These are phyloP conservation scores for Drosophila tanythrix DNA, from an alignment of 2,888 invertebrate genomes.

Conservation along the genomic window DNA sequence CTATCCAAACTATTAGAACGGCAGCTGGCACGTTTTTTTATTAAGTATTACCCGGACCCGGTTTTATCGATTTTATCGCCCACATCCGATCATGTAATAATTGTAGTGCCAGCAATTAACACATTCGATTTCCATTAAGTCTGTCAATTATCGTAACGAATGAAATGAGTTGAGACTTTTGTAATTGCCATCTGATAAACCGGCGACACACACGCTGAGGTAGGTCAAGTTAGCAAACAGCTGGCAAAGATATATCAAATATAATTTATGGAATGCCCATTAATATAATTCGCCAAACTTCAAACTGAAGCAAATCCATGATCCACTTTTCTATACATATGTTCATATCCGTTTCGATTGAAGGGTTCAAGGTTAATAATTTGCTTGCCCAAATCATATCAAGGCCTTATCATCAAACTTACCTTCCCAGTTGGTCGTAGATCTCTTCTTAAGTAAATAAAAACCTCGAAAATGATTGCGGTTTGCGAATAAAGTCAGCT, in stretches of 20 bases:
- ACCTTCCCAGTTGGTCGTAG: not conserved
- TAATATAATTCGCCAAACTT: not conserved
- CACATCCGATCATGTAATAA: conserved; percentile 61
- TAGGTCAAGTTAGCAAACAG: conserved; percentile 74
- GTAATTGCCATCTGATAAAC: conserved; percentile 72
- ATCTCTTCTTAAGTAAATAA: not conserved
- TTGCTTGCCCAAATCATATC: not conserved
- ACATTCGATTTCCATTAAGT: conserved; percentile 76
- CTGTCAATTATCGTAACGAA: conserved; percentile 69
- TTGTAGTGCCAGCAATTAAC: conserved; percentile 61
- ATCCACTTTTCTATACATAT: not conserved
- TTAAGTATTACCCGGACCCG: conserved; percentile 35
- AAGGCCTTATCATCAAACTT: not conserved
- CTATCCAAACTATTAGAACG: conserved; percentile 38
- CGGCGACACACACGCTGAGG: conserved; percentile 61
- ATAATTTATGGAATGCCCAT: conserved; percentile 11
- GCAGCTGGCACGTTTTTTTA: conserved; percentile 36
- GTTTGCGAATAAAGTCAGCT: conserved; percentile 38
- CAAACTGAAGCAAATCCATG: not conserved
- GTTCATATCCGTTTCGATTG: not conserved
- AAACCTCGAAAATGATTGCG: not conserved
- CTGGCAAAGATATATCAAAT: conserved; percentile 36
- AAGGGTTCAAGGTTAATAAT: not conserved
- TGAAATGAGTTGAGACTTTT: conserved; percentile 18
- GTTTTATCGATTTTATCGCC: conserved; percentile 57